Percentiles rank a stretch among this genome's conserved stretches.
These are phyloP conservation scores for Pitangus sulphuratus DNA, from an alignment of 2,797 vertebrate species.

Conservation along the genomic window DNA sequence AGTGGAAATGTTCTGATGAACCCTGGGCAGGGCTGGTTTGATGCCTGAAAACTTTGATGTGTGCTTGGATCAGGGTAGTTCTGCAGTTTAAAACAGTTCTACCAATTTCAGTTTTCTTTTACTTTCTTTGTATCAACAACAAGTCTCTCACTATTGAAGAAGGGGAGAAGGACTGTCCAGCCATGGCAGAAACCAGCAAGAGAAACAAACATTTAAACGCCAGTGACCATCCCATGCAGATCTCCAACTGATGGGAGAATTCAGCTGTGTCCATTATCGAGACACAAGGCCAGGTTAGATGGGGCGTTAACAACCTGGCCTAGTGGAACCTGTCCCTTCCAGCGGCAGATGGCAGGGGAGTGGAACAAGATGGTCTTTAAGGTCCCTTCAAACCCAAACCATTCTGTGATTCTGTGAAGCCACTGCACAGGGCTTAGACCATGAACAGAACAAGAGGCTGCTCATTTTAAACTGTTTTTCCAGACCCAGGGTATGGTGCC, in stretches of 20 bases:
- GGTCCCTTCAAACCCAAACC: neutral
- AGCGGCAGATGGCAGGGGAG: neutral
- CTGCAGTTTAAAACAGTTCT: neutral
- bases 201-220: accelerated
- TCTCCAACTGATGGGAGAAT: no score
- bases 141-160: accelerated
- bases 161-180: neutral
- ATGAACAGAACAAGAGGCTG: accelerated
- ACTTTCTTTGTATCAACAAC: accelerated
- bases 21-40: neutral
- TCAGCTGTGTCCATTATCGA: accelerated
- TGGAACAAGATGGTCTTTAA: neutral
- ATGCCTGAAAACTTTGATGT: neutral
- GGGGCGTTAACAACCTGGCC: neutral
- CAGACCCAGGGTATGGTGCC: neutral
- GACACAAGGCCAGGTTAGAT: neutral
- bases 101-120: accelerated
- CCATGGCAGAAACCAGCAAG: neutral
- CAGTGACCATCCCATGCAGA: neutral
- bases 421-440: neutral
- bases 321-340: neutral
- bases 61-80: neutral
- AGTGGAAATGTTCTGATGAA: constrained; percentile 8
- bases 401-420: neutral
- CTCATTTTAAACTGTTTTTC: neutral